Conservation (phyloP, 2,797 vertebrate species). For the Rhynchotus rufescens region DNA sequence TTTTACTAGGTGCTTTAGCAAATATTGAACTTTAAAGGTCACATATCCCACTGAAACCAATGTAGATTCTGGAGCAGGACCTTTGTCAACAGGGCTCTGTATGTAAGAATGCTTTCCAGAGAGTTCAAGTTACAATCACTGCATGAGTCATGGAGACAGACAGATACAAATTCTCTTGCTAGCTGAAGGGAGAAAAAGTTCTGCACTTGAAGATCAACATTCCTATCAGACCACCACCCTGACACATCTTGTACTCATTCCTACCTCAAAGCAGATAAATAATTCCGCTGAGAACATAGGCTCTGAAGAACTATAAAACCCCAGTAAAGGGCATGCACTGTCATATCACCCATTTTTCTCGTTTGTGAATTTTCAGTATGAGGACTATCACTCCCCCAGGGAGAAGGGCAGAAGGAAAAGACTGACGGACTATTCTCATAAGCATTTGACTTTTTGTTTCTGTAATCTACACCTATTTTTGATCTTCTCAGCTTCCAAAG, state of each 20-base stretch:
- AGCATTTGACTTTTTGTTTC: background rate
- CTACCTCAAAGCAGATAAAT: background rate
- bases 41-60: background rate
- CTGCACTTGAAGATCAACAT: background rate
- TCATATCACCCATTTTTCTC: background rate
- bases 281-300: background rate
- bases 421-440: background rate
- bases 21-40: background rate
- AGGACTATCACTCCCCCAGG: background rate
- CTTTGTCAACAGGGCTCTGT: background rate
- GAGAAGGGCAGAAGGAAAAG: background rate
- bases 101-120: background rate
- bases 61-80: background rate
- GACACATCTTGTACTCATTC: background rate
- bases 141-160: constrained; percentile 22
- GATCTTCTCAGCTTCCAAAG: background rate
- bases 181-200: background rate
- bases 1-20: background rate
- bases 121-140: background rate
- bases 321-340: background rate
- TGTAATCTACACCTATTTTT: background rate
- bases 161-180: background rate
- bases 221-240: constrained; percentile 21
- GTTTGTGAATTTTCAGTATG: background rate
- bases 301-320: background rate